Base-by-base conservation (phyloP, 2,113 vertebrate species). In the Siniperca knerii region DNA sequence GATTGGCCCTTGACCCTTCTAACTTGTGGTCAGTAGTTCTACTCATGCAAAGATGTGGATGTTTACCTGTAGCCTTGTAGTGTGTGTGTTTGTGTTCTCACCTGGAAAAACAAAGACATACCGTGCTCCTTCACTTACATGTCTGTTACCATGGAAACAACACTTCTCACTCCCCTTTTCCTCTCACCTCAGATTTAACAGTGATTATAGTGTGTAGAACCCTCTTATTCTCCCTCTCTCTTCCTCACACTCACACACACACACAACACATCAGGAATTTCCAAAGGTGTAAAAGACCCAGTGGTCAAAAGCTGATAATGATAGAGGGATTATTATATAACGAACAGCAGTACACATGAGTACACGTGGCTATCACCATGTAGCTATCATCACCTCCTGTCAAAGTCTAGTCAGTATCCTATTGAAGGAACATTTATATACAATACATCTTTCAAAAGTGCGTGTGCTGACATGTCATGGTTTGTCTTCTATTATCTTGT, bases 131-230 rank as follows among this genome's bases (percentile, higher is more conserved):
- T 76, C 0, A 29, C 75, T 86, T 81, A 82, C 85, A 82, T 82
- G 40, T n/a, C 8, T 15, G 92, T 94, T 89, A 65, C 92, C 90
- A 90, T 91, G 81, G 94, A 86, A 90, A 94, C 93, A 78, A 61
- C 82, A 76, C 62, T 81, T 89, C 67, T 33, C 78, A 29, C 72
- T 54, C 82, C 55, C 75, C 52, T 29, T 79, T 82, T 80, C 52
- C 18, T 87, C 83, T 91, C 81, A 89, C 87, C 81, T 84, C 62
- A 54, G 64, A 77, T 44, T 12, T 50, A 75, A 83, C 52, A 66
- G 35, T 79, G 64, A 81, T 86, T 75, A 83, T 58, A 64, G 40
- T 65, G 70, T 54, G 52, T 65, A 42, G 62, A 72, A 48, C 37
- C 7, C n/a, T 62, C 74, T 1, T 13, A 46, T 54, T 18, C 21